Evolutionary conservation across 2,113 vertebrate genomes (phyloP).

Genomic region (Cyphomyrus discorhynchus): DNA sequence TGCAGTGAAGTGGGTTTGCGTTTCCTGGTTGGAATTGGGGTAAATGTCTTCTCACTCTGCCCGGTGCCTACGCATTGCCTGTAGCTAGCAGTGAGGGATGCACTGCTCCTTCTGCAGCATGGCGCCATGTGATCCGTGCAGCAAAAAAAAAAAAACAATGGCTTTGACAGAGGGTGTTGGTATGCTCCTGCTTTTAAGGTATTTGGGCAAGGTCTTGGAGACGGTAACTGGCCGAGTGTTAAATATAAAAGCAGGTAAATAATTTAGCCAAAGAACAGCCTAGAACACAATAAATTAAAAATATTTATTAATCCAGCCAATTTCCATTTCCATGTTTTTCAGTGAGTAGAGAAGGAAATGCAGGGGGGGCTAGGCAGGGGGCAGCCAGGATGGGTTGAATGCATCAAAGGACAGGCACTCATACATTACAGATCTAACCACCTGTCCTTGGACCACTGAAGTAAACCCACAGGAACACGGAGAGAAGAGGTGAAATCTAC

Average conservation of each 20-base stretch:
- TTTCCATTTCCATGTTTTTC: background rate
- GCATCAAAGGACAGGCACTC: background rate
- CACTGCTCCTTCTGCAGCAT: background rate
- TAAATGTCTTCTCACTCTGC: background rate
- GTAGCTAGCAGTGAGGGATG: background rate
- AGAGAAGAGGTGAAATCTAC: background rate
- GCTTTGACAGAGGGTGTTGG: background rate
- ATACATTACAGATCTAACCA: background rate
- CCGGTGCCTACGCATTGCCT: background rate
- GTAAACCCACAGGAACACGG: background rate
- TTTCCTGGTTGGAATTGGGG: background rate
- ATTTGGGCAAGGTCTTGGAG: background rate
- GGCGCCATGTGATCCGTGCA: background rate
- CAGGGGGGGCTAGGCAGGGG: background rate
- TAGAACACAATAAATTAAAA: background rate
- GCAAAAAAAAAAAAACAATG: background rate
- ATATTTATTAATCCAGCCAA: background rate
- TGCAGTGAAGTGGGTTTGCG: background rate
- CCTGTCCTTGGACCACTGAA: background rate
- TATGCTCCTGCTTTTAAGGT: background rate
- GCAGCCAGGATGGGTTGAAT: background rate
- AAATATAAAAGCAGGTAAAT: background rate
- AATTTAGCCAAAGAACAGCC: background rate
- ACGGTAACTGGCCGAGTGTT: background rate
- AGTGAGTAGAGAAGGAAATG: background rate